Base-by-base conservation (phyloP, 1,140 invertebrate genomes). In the Mactra quadrangularis region DNA sequence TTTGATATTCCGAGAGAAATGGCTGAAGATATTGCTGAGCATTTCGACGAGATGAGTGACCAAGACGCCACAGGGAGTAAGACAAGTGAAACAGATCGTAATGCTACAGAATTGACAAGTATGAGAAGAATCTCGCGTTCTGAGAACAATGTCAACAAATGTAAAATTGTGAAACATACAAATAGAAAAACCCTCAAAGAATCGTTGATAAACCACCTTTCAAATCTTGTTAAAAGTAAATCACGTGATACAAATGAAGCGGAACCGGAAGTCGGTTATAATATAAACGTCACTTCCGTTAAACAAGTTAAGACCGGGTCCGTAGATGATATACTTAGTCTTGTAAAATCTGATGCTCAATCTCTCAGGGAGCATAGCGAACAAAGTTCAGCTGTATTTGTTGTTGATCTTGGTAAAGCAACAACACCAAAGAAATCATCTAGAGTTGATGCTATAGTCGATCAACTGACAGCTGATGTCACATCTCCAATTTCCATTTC, bases 1-100 rank as follows among this genome's bases (percentile, higher is more conserved):
- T 98, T 98, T 91, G 94, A 95, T 41, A 95, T 88, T 15, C 90
- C 90, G 3, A 72, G 70, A 55, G 87, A 89, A 19, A 71, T 91
- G 27, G 87, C 84, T 7, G 82, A 82, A 13, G 90, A 91, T 76
- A 84, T 90, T 13, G 79, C 85, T 4, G 89, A 86, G 62, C 90
- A 86, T 71, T 89, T 88, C 87, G 52, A 72, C n/a, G 83, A 91
- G 72, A 89, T 89, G 89, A 87, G 88, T 72, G 83, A 85, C 33
- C 85, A 85, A 17, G 84, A 84, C n/a, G n/a, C n/a, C n/a, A n/a
- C n/a, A n/a, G n/a, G n/a, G n/a, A n/a, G n/a, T n/a, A n/a, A n/a
- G n/a, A n/a, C n/a, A n/a, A n/a, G n/a, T n/a, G n/a, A n/a, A n/a
- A n/a, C n/a, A 74, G 83, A 85, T 35, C 85, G 85, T 19, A 85